Evolutionary conservation across 2,888 invertebrate species (phyloP).

Genomic region (Eristalis pertinax): DNA sequence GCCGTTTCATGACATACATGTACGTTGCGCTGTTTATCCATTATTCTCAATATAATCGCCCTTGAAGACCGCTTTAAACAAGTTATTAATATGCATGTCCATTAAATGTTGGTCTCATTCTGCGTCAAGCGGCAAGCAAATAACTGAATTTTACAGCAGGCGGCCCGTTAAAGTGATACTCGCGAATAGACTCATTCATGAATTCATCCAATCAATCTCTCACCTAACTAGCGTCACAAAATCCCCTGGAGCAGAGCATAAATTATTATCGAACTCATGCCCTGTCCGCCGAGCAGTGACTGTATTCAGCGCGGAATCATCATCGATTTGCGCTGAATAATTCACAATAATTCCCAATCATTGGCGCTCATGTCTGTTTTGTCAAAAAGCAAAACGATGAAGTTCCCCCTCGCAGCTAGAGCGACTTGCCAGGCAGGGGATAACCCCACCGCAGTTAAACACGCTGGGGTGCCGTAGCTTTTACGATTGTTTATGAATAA

Average conservation of each 20-base stretch:
- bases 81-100: too few relatives aligned
- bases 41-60: too few relatives aligned
- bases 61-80: too few relatives aligned
- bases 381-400: not conserved
- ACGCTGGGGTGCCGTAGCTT: not conserved
- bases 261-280: not conserved
- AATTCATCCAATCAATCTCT: not conserved
- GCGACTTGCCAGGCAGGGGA: not conserved
- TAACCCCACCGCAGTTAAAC: not conserved
- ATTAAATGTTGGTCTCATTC: too few relatives aligned
- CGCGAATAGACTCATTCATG: not conserved
- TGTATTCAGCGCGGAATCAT: not conserved
- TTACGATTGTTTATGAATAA: conserved; percentile 4
- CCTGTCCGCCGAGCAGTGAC: not conserved
- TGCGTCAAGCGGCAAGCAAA: not conserved
- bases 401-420: not conserved
- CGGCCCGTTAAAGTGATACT: not conserved
- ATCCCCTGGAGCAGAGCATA: not conserved
- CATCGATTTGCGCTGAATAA: conserved; percentile 3
- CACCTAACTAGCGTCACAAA: not conserved
- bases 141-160: not conserved
- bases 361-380: not conserved
- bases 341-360: not conserved
- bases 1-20: too few relatives aligned
- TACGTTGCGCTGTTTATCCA: too few relatives aligned